Percentiles rank a stretch among this genome's conserved stretches.
These are phyloP conservation scores for Florisuga fusca DNA, from an alignment of 2,797 vertebrate species.

Conservation along the genomic window DNA sequence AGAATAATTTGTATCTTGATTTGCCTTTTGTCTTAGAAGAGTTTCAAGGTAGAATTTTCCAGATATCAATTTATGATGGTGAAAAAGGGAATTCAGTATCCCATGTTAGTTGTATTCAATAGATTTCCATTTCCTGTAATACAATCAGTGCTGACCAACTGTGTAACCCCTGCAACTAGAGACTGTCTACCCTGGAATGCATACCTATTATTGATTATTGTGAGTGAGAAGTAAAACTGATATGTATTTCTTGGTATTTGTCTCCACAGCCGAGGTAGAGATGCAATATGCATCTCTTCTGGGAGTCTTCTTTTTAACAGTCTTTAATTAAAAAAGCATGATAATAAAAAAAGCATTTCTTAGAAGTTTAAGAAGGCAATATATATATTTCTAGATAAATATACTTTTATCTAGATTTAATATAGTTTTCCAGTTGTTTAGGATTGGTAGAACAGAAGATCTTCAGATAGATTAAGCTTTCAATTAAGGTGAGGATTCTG, in stretches of 20 bases:
- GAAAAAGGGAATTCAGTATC: not conserved
- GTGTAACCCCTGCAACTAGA: not conserved
- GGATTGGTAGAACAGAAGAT: not conserved
- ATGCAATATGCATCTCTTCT: not conserved
- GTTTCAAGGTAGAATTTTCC: not conserved
- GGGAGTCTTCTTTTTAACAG: not conserved
- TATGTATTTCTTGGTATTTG: not conserved
- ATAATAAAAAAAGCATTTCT: not conserved
- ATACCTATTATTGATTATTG: not conserved
- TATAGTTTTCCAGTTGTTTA: not conserved
- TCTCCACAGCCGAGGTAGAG: not conserved
- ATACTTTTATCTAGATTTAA: not conserved
- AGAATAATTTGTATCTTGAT: not conserved
- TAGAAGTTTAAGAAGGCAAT: not conserved
- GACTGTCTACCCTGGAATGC: not conserved
- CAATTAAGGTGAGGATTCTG: conserved; percentile 53
- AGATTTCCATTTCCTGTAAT: not conserved
- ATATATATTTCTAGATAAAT: not conserved
- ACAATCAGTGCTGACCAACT: not conserved
- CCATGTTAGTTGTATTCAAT: not conserved
- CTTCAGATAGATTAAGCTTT: conserved; percentile 47
- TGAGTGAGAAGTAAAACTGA: not conserved
- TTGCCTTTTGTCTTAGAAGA: not conserved
- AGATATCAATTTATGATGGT: not conserved
- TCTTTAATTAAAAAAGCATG: not conserved